A percentile compares a stretch with the other conserved stretches of the same genome.
These are phyloP conservation scores for Carcina quercana DNA, from an alignment of 2,888 invertebrate species.

Conservation along the genomic window DNA sequence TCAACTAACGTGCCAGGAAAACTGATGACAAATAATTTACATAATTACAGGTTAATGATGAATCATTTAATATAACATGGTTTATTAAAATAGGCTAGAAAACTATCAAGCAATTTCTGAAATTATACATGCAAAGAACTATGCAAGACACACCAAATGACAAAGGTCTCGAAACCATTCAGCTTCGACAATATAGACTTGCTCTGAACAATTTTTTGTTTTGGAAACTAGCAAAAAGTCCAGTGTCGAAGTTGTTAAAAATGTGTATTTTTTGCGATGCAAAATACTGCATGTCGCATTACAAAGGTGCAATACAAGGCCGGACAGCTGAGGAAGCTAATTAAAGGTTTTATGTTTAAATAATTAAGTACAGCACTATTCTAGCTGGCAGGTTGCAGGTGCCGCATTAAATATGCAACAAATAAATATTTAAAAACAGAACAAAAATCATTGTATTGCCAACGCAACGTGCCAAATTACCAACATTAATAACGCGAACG, in stretches of 20 bases:
- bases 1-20: background rate
- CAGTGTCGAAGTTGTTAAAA: constrained; percentile 37
- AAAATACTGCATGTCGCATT: constrained; percentile 55
- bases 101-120: no score
- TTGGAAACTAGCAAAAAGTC: constrained; percentile 27
- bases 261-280: constrained; percentile 60
- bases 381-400: constrained; percentile 54
- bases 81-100: no score
- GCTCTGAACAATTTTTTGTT: constrained; percentile 28
- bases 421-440: constrained; percentile 66
- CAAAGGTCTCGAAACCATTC: constrained; percentile 32
- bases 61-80: no score
- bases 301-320: constrained; percentile 69
- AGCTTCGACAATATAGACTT: constrained; percentile 16
- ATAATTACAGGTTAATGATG: no score
- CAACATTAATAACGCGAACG: constrained; percentile 39
- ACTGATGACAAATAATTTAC: background rate
- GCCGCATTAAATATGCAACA: constrained; percentile 43
- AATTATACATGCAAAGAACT: no score
- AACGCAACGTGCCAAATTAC: constrained; percentile 63
- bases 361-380: constrained; percentile 53
- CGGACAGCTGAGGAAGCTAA: constrained; percentile 61
- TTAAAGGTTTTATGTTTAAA: constrained; percentile 72
- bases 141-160: constrained; percentile 40
- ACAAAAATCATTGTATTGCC: no score